Conservation (phyloP, 2,797 vertebrate species). For the Peromyscus nudipes region DNA sequence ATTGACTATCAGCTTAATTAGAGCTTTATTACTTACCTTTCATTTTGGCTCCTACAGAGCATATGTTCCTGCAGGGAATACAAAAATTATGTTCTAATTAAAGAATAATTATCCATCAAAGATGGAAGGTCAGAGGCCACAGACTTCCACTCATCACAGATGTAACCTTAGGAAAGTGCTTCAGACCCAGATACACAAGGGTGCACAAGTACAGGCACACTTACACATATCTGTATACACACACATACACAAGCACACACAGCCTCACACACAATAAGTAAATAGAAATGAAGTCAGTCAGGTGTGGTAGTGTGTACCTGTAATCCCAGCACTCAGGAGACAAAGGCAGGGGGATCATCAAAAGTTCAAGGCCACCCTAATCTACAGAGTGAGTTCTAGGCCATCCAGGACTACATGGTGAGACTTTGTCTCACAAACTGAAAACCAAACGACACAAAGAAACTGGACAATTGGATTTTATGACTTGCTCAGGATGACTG, state of each 20-base stretch:
- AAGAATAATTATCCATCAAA: slow-evolving; percentile 40
- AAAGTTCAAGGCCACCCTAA: neutral
- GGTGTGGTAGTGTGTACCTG: neutral
- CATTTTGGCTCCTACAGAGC: slow-evolving; percentile 44
- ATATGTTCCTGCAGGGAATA: slow-evolving; percentile 56
- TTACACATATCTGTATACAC: too few relatives aligned
- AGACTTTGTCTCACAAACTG: neutral
- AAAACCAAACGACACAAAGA: neutral
- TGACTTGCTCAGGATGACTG: neutral
- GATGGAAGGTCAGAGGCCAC: neutral
- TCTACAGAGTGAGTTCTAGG: neutral
- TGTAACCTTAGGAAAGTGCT: neutral
- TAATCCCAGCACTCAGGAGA: neutral
- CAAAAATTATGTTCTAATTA: slow-evolving; percentile 63
- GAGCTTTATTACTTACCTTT: slow-evolving; percentile 58
- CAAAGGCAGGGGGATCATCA: neutral
- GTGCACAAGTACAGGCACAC: neutral
- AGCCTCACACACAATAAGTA: neutral
- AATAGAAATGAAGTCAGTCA: neutral
- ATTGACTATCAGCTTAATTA: slow-evolving; percentile 44
- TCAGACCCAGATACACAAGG: rapidly evolving
- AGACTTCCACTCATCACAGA: neutral
- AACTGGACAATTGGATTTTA: neutral
- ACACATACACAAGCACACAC: too few relatives aligned
- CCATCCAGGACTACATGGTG: neutral